Evolutionary conservation across 1,140 invertebrate species (phyloP).

Genomic region (Mycetomoellerius zeteki): DNA sequence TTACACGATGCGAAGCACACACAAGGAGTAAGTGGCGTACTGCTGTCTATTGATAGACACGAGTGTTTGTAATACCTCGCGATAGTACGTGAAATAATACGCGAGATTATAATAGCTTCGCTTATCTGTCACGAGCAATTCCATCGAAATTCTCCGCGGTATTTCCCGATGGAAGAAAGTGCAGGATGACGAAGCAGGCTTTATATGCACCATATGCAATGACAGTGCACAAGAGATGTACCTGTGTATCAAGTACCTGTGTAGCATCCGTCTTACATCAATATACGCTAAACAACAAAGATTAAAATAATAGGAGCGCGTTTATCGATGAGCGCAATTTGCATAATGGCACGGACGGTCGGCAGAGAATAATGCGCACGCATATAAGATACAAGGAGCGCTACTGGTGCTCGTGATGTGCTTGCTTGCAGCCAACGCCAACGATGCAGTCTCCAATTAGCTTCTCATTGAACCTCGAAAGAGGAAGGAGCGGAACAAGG

Average conservation of each 20-base stretch:
- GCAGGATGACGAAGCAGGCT: neutral
- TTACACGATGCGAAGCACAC: slow-evolving; percentile 36
- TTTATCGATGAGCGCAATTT: slow-evolving; percentile 63
- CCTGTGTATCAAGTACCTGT: slow-evolving; percentile 1
- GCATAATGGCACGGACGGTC: slow-evolving; percentile 51
- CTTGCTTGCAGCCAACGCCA: slow-evolving; percentile 45
- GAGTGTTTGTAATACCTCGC: slow-evolving; percentile 5
- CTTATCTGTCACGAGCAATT: slow-evolving; percentile 25
- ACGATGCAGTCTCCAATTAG: slow-evolving; percentile 63
- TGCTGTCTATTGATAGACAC: slow-evolving; percentile 51
- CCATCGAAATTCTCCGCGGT: neutral
- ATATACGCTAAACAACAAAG: slow-evolving; percentile 42
- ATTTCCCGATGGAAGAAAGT: slow-evolving; percentile 32
- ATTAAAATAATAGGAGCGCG: slow-evolving; percentile 60
- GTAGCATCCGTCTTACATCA: neutral
- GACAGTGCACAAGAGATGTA: slow-evolving; percentile 22
- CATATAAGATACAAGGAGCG: slow-evolving; percentile 54
- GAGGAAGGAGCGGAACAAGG: slow-evolving; percentile 65
- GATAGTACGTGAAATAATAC: slow-evolving; percentile 40
- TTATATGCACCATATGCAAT: slow-evolving; percentile 8
- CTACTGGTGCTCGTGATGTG: slow-evolving; percentile 38
- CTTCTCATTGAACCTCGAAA: slow-evolving; percentile 66
- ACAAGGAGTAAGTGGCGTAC: slow-evolving; percentile 7
- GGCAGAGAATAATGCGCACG: slow-evolving; percentile 49
- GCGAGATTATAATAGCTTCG: neutral